Conservation (phyloP, 2,113 vertebrate genomes). For the Corythornis cristatus region DNA sequence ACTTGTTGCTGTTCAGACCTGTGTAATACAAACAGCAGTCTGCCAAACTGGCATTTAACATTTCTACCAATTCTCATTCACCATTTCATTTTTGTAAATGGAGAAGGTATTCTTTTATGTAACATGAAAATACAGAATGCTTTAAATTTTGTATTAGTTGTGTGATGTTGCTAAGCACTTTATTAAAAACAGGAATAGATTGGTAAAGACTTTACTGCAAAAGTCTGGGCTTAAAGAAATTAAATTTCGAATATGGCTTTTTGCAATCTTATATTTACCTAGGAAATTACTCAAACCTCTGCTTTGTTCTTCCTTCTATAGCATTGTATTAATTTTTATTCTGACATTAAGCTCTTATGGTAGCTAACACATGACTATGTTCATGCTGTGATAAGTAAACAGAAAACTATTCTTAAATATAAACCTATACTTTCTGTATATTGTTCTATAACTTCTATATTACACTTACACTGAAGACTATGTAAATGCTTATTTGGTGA, state of each 20-base stretch:
- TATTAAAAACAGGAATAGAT: not conserved
- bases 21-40: not conserved
- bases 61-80: not conserved
- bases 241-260: not conserved
- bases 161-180: not conserved
- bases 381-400: not conserved
- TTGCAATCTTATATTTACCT: not conserved
- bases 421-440: constrained; percentile 49
- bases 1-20: not conserved
- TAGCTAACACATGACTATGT: not conserved
- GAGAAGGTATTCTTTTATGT: not conserved
- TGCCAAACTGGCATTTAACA: not conserved
- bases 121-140: not conserved
- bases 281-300: not conserved
- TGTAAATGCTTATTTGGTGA: not conserved
- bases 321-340: not conserved
- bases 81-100: not conserved
- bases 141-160: not conserved
- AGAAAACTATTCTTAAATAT: constrained; percentile 50
- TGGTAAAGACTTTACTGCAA: not conserved
- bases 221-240: not conserved
- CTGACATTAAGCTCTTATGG: not conserved
- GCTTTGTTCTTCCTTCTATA: not conserved
- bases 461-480: not conserved
- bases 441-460: constrained; percentile 39